Evolutionary conservation across 2,113 vertebrate genomes (phyloP), one percentile per base, ranked within the genome.

Genomic region (Notiomystis cincta): DNA sequence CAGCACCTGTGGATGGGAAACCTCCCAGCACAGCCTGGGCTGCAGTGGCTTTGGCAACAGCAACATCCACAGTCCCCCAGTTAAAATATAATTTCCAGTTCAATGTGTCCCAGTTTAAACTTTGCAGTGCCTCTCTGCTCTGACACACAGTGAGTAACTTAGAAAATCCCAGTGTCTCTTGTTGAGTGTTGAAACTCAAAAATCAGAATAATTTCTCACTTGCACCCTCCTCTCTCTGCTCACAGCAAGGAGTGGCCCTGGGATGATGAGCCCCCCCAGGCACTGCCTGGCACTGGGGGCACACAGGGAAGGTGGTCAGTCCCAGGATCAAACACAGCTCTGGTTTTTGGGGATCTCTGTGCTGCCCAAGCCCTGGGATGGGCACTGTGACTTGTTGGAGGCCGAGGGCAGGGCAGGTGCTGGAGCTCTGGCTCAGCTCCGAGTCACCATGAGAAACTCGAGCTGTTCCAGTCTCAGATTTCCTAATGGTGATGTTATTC

Each of bases 161-260:
- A 53, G 62, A 69, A 44, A 56, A 33, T 37, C 71, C 47, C 61
- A 8, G 15, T 0, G 10, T 10, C 65, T 40, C n/a, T 23, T n/a
- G 15, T 19, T 62, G 50, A n/a, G 11, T 8, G 21, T 0, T 5
- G 25, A 56, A 42, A 24, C 40, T 14, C 64, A 72, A 21, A 50
- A 71, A 14, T 3, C 27, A 53, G 23, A 23, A 22, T 5, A 33
- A 19, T 16, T 31, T 9, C 21, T 38, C 22, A 1, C 15, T 37
- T 7, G 25, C 7, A 24, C 7, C 19, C 37, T 10, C 30, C 35
- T 38, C 14, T 37, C 62, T 33, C 25, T 3, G 5, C 35, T 54
- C 30, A 3, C 6, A 35, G 64, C 0, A 0, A n/a, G 48, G 31
- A 56, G 42, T 1, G 1, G 35, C n/a, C 13, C 14, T 0, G 1